Percentiles rank a stretch among this genome's conserved stretches.
Conservation (phyloP, 2,113 vertebrate genomes). For the Aegotheles bennettii region DNA sequence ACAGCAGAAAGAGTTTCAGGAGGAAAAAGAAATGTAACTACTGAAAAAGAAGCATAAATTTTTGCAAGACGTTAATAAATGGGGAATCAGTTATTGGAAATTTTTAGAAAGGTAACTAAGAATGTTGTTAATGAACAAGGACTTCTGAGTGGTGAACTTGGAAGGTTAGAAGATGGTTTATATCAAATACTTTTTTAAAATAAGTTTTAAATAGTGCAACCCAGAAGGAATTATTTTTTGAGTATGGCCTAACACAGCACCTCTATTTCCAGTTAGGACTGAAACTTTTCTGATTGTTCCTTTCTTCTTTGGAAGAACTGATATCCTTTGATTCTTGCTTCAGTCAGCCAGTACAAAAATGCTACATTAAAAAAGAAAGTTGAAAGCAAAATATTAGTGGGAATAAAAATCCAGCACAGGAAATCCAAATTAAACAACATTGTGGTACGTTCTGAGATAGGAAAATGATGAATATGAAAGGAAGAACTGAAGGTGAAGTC, state of each 20-base stretch:
- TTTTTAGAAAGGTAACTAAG: background rate
- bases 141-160: background rate
- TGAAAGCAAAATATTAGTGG: background rate
- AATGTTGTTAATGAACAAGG: background rate
- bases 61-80: background rate
- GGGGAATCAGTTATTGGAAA: background rate
- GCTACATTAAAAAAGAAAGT: background rate
- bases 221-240: background rate
- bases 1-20: background rate
- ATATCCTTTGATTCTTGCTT: background rate
- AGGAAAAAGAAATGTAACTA: background rate
- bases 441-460: background rate
- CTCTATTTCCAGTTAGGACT: background rate
- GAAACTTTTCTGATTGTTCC: background rate
- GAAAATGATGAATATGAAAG: background rate
- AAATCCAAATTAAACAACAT: background rate
- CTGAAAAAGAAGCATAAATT: background rate
- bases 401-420: background rate
- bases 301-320: background rate
- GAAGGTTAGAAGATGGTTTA: background rate
- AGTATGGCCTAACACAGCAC: accelerated
- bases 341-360: background rate
- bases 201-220: background rate
- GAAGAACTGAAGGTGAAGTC: background rate
- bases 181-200: background rate